Evolutionary conservation across 2,797 vertebrate species (phyloP), one percentile per base, ranked within the genome.

Genomic region (Schizopygopsis malacanthus): DNA sequence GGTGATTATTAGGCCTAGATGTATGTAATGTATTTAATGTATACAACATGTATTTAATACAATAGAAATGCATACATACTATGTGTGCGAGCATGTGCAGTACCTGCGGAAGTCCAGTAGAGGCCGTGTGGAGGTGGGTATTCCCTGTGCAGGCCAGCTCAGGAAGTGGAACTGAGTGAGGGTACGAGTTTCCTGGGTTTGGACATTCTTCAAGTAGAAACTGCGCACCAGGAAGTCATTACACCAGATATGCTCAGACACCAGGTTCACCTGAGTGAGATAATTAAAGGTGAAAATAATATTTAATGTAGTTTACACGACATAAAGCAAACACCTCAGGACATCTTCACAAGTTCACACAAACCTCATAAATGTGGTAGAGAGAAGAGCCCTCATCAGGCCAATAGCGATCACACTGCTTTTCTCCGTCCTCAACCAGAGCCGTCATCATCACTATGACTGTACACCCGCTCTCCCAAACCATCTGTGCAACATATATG

Each of bases 91-190:
- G 20, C 37, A 56, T 54, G 7, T 72, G 84, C 78, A 81, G 84
- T 94, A 98, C 98, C 98, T 97, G 94, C 98, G 98, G 94, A 99
- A 99, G 93, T 99, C 98, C 61, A 99, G 96, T 89, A 99, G 96
- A 4, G 98, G 97, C 80, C 98, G 95, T 0, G 98, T 97, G 92
- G 97, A 96, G 90, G 96, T 93, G 2, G 98, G 98, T 84, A 97
- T 98, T 91, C 97, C 97, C 92, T 98, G 95, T 4, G 97, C 98
- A 0, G 98, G 98, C 98, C 98, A 99, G 95, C 97, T 99, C 86
- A 99, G 96, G 95, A 99, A 99, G 94, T 99, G 98, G 94, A 99
- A 99, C 95, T 99, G 98, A 0, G 98, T 99, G 83, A 99, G 96
- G 0, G 98, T 99, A 83, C 98, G 95, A 1, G 98, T 99, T 94